Conservation (phyloP, 2,797 vertebrate genomes). For the Trichosurus vulpecula region DNA sequence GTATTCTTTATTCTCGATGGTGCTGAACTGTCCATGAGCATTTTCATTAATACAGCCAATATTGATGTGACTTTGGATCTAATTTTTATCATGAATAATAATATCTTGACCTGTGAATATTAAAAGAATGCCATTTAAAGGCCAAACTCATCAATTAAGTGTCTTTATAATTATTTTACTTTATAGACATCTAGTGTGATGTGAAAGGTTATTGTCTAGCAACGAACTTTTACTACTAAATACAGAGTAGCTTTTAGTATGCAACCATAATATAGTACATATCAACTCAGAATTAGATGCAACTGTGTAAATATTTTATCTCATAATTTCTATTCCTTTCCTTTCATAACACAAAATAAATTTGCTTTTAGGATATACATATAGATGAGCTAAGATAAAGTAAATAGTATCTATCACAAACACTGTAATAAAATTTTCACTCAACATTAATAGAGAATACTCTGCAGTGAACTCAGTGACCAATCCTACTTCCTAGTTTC, state of each 20-base stretch:
- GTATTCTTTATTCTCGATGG: background rate
- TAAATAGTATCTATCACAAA: background rate
- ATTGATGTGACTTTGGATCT: conserved; percentile 16
- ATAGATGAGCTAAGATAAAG: conserved; percentile 50
- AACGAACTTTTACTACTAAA: conserved; percentile 25
- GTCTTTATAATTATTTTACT: conserved; percentile 37
- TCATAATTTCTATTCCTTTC: conserved; percentile 39
- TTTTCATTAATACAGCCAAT: conserved; percentile 32
- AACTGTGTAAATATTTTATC: conserved; percentile 26
- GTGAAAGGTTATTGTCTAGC: background rate
- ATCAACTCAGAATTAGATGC: conserved; percentile 39
- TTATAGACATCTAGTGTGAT: conserved; percentile 16
- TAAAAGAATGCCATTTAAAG: conserved; percentile 35
- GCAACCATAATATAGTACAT: background rate
- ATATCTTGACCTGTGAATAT: conserved; percentile 21
- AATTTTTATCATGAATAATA: conserved; percentile 13
- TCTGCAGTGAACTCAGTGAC: conserved; percentile 15
- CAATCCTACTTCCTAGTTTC: background rate
- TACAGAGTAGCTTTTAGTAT: background rate
- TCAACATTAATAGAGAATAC: conserved; percentile 21
- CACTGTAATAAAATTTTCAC: background rate
- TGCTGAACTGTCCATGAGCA: background rate
- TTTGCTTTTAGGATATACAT: conserved; percentile 34
- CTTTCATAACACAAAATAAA: conserved; percentile 1
- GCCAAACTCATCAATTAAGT: conserved; percentile 44